Base-by-base conservation (phyloP, 2,888 invertebrate genomes). In the Pasiphila rectangulata region DNA sequence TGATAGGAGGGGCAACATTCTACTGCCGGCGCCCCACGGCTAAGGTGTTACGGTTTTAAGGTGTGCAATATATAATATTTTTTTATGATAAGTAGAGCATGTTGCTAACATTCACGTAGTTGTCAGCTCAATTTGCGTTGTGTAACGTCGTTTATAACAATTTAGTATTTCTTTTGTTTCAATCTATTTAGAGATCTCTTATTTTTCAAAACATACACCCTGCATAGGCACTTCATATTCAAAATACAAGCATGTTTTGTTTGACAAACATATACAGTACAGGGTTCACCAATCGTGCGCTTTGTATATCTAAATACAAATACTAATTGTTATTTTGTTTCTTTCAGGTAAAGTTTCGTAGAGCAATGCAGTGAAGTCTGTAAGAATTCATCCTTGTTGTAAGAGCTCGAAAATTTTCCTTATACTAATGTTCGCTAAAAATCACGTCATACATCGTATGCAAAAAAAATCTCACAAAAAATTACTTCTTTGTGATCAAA, bases 61-160 rank as follows among this genome's bases (percentile, higher is more conserved):
- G n/a, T n/a, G n/a, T n/a, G n/a, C n/a, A n/a, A n/a, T n/a, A n/a
- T n/a, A 16, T n/a, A 30, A 30, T 30, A 16, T 16, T 30, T 13
- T 30, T 30, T 43, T 40, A 53, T 61, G 57, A 51, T 57, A 64
- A 59, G 55, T 62, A 48, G 60, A 50, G 64, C 65, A 64, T 62
- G 56, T 55, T 54, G 51, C 52, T 52, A 53, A 50, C 52, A 42
- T 51, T 58, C 54, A 57, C 59, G 59, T 57, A 46, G 51, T 53
- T 56, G 46, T 52, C 59, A 37, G 24, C 37, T 24, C 17, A 37
- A n/a, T n/a, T 24, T 37, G 24, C 3, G 5, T 24, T 24, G 9
- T 16, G 37, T 3, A 37, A 37, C 16, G 17, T 5, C 23, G 9
- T 36, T 37, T 37, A 24, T 16, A 24, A 24, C 20, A 23, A 21